These are phyloP conservation scores for Diglossa cyanea DNA, from an alignment of 2,797 vertebrate species.

Conservation along the genomic window DNA sequence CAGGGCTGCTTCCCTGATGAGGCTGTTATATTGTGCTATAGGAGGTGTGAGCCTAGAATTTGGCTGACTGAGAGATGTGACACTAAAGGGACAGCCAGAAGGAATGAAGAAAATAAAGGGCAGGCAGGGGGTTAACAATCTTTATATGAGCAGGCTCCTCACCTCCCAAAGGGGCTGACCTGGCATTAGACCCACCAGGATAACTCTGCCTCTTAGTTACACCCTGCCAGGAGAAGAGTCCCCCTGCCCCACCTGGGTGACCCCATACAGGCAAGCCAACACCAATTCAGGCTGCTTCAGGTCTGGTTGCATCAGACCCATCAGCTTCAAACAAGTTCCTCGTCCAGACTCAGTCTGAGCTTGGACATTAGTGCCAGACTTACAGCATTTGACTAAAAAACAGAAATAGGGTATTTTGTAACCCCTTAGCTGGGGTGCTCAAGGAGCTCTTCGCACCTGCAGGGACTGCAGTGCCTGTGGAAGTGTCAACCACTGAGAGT, in stretches of 20 bases:
- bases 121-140: background rate
- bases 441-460: background rate
- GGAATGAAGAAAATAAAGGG: background rate
- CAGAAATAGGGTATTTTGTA: background rate
- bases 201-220: background rate
- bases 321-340: background rate
- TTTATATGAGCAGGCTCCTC: background rate
- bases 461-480: rapidly evolving
- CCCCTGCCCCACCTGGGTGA: background rate
- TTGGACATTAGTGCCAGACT: background rate
- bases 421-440: background rate
- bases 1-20: background rate
- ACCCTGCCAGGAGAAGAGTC: background rate
- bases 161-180: background rate
- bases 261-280: background rate
- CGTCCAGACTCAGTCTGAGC: background rate
- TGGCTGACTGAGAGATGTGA: background rate
- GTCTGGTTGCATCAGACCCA: background rate
- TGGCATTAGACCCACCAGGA: background rate
- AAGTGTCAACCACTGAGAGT: background rate
- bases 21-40: background rate
- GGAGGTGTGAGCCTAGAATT: background rate
- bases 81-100: background rate
- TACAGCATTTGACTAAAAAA: background rate
- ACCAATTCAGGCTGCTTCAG: background rate